Conservation (phyloP, 2,113 vertebrate genomes). For the Pseudorhombus dupliciocellatus region DNA sequence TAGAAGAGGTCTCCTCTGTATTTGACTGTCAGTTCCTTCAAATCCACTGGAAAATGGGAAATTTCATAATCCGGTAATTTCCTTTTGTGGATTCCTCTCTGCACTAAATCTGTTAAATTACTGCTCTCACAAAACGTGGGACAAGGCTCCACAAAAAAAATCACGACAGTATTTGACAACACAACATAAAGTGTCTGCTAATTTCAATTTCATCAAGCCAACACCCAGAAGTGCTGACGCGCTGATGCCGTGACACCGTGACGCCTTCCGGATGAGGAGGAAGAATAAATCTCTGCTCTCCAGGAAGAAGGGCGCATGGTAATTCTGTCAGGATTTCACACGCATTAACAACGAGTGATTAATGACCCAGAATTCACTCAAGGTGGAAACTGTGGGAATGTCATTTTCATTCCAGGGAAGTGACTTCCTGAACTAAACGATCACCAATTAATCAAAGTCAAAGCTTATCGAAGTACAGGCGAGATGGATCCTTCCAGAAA, state of each 20-base stretch:
- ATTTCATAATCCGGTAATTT: background rate
- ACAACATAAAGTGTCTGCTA: background rate
- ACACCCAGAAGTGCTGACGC: slow-evolving; percentile 26
- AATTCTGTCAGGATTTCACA: slow-evolving; percentile 38
- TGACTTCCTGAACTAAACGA: slow-evolving; percentile 19
- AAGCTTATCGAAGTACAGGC: slow-evolving; percentile 13
- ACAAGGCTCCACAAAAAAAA: background rate
- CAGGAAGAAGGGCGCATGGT: slow-evolving; percentile 52
- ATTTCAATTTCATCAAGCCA: background rate
- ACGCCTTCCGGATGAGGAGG: slow-evolving; percentile 1
- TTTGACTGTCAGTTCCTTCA: background rate
- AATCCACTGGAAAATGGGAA: background rate
- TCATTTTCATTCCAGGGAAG: slow-evolving; percentile 17
- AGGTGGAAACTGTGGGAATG: background rate
- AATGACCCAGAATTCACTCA: slow-evolving; percentile 25
- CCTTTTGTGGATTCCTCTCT: background rate
- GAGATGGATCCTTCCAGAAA: background rate
- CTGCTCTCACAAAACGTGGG: background rate
- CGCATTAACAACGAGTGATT: slow-evolving; percentile 50
- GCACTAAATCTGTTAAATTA: background rate
- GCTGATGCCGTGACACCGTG: background rate
- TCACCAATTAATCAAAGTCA: slow-evolving; percentile 41
- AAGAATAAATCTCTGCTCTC: background rate
- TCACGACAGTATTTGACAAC: background rate
- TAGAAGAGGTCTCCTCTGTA: no score